Percentiles rank a stretch among this genome's conserved stretches.
phyloP scores from a whole-genome alignment of 2,888 invertebrate genomes.

The Chrysina gloriosa region DNA sequence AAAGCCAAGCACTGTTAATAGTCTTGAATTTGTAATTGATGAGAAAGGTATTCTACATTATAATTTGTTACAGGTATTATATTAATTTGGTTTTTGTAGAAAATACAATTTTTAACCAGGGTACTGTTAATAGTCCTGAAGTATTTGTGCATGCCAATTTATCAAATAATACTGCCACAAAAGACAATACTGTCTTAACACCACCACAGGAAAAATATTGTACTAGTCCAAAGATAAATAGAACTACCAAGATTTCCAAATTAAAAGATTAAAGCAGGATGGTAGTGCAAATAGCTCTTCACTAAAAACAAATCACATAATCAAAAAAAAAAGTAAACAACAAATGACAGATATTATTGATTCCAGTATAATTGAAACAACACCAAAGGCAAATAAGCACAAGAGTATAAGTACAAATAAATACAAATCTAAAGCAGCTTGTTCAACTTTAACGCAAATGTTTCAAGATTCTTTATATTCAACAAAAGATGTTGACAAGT shows the following conservation, averaged over 20 bases:
- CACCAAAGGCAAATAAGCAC: constrained; percentile 15
- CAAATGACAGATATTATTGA: constrained; percentile 31
- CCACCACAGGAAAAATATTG: neutral
- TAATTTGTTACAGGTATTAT: neutral
- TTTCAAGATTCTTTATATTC: neutral
- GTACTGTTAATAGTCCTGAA: neutral
- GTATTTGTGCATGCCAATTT: neutral
- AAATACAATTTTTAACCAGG: neutral
- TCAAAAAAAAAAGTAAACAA: neutral
- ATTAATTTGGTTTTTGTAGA: constrained; percentile 7
- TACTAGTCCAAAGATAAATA: constrained; percentile 39
- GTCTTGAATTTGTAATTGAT: neutral
- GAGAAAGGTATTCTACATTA: constrained; percentile 7
- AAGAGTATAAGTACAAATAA: constrained; percentile 19
- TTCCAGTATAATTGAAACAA: constrained; percentile 36
- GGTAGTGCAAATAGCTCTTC: constrained; percentile 11
- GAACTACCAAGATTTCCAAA: constrained; percentile 13
- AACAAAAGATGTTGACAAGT: neutral
- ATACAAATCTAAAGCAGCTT: constrained; percentile 5
- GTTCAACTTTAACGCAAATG: constrained; percentile 30
- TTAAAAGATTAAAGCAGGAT: constrained; percentile 15
- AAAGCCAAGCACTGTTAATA: too few species aligned
- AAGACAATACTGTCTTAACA: neutral
- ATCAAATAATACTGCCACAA: neutral
- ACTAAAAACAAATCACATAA: neutral